Percentiles rank a stretch among this genome's conserved stretches.
These are phyloP conservation scores for Microcaecilia unicolor DNA, from an alignment of 2,797 vertebrate genomes.

Conservation along the genomic window DNA sequence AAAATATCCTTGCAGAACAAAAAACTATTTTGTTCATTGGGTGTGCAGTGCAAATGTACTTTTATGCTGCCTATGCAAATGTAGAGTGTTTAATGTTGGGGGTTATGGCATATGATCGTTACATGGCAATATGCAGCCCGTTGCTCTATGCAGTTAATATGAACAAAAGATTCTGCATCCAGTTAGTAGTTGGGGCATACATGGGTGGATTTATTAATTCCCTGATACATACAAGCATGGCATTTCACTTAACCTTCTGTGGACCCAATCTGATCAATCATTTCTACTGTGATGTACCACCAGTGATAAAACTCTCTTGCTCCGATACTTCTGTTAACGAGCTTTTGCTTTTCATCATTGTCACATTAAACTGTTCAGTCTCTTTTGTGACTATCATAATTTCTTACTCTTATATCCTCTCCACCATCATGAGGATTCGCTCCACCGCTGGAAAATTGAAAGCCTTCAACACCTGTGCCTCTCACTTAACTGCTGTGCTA, in stretches of 20 bases:
- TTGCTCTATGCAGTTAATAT: slow-evolving; percentile 7
- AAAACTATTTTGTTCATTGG: slow-evolving; percentile 5
- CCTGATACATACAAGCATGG: neutral
- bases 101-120: slow-evolving; percentile 9
- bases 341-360: too few relatives aligned
- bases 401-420: neutral
- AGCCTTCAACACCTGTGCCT: neutral
- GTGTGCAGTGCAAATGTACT: slow-evolving; percentile 4
- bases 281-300: slow-evolving; percentile 47
- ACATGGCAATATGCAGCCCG: slow-evolving; percentile 12
- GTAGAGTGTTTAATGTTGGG: slow-evolving; percentile 6
- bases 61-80: slow-evolving; percentile 3
- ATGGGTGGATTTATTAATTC: neutral
- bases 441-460: neutral
- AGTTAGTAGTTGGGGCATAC: neutral
- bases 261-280: slow-evolving; percentile 24
- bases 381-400: neutral
- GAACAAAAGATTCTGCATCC: neutral
- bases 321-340: slow-evolving; percentile 28
- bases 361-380: too few relatives aligned
- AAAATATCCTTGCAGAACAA: neutral
- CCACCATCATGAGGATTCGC: neutral
- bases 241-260: slow-evolving; percentile 14
- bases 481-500: neutral
- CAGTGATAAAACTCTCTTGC: slow-evolving; percentile 34